A percentile compares a stretch with the other conserved stretches of the same genome.
phyloP scores from a whole-genome alignment of 1,140 invertebrate species.

The Drosophila pallidifrons region DNA sequence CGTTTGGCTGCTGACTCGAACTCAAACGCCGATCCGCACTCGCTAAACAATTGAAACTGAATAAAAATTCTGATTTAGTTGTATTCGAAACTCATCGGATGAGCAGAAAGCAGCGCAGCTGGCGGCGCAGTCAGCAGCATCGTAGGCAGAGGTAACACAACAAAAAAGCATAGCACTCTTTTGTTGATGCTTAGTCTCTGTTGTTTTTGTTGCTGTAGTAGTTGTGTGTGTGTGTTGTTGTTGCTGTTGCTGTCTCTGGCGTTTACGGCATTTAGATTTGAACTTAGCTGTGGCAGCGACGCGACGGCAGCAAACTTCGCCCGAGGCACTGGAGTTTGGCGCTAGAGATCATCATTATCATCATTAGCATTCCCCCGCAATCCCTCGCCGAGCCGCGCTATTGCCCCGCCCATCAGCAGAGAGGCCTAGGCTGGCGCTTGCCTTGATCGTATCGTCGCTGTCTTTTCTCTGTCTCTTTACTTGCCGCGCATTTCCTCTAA shows the following conservation, averaged over 20 bases:
- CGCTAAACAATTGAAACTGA: conserved; percentile 85
- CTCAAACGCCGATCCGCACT: conserved; percentile 76
- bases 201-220: no score
- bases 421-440: neutral
- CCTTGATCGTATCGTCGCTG: conserved; percentile 12
- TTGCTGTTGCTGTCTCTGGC: conserved; percentile 49
- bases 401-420: conserved; percentile 50
- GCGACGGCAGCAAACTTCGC: conserved; percentile 25
- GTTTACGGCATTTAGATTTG: conserved; percentile 64
- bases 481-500: conserved; percentile 50
- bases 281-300: conserved; percentile 34
- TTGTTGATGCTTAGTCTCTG: conserved; percentile 37
- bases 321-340: conserved; percentile 57
- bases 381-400: conserved; percentile 11
- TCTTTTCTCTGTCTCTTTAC: conserved; percentile 25
- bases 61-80: conserved; percentile 85
- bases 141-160: conserved; percentile 25
- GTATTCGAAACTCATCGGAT: conserved; percentile 83
- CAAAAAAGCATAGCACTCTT: conserved; percentile 61
- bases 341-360: conserved; percentile 73
- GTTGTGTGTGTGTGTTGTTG: neutral
- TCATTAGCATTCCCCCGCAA: conserved; percentile 58
- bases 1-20: conserved; percentile 51
- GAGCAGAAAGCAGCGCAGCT: conserved; percentile 68
- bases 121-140: conserved; percentile 35